Evolutionary conservation across 1,140 invertebrate species (phyloP).

Genomic region (Ptiloglossa arizonensis): DNA sequence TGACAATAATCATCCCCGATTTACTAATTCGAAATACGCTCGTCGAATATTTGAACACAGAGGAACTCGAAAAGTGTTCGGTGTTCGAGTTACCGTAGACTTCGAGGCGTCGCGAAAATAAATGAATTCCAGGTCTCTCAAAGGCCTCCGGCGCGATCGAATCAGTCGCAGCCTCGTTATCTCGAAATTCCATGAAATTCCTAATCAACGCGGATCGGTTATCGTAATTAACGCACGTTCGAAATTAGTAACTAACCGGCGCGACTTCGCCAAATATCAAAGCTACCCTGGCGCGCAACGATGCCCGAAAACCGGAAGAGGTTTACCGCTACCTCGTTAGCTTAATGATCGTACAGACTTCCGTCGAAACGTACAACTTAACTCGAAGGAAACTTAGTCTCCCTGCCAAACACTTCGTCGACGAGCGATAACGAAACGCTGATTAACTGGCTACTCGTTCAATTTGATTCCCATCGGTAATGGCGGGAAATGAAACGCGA

Average conservation of each 20-base stretch:
- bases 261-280: slow-evolving; percentile 31
- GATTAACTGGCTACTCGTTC: slow-evolving; percentile 39
- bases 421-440: slow-evolving; percentile 27
- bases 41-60: no score
- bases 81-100: no score
- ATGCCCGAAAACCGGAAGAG: slow-evolving; percentile 24
- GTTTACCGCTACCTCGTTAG: slow-evolving; percentile 60
- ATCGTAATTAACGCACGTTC: slow-evolving; percentile 34
- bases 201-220: not conserved
- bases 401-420: slow-evolving; percentile 4
- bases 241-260: slow-evolving; percentile 2
- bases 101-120: no score
- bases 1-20: no score
- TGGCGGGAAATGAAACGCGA: slow-evolving; percentile 8
- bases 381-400: slow-evolving; percentile 39
- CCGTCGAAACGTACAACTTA: slow-evolving; percentile 47
- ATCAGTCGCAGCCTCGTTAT: not conserved
- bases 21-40: no score
- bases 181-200: not conserved
- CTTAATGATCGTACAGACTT: slow-evolving; percentile 62
- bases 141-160: not conserved
- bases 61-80: no score
- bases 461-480: slow-evolving; percentile 26
- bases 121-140: no score
- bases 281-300: not conserved